Evolutionary conservation across 2,888 invertebrate genomes (phyloP).

Genomic region (Drosophila phalerata): DNA sequence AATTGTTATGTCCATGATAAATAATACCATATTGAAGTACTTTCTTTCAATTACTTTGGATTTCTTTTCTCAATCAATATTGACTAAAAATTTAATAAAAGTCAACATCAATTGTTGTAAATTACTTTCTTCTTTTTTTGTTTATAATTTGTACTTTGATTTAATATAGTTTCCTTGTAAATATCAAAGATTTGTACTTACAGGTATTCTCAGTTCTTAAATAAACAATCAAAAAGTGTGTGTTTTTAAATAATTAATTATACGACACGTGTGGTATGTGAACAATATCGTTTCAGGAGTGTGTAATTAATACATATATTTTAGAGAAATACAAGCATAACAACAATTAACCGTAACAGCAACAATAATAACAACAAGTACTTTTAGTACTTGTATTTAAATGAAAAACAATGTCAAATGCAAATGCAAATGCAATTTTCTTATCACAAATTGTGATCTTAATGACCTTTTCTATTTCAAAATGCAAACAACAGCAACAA

Average conservation of each 20-base stretch:
- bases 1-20: conserved; percentile 69
- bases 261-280: conserved; percentile 65
- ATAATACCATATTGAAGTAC: conserved; percentile 35
- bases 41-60: conserved; percentile 5
- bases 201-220: conserved; percentile 54
- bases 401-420: conserved; percentile 57
- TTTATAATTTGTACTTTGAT: conserved; percentile 18
- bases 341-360: conserved; percentile 43
- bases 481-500: conserved; percentile 47
- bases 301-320: conserved; percentile 43
- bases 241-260: conserved; percentile 36
- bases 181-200: conserved; percentile 64
- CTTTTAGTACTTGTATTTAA: conserved; percentile 5
- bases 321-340: conserved; percentile 20
- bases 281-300: conserved; percentile 53
- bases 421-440: conserved; percentile 65
- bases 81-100: conserved; percentile 8
- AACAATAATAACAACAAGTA: conserved; percentile 34
- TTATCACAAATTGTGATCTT: conserved; percentile 71
- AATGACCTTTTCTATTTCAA: conserved; percentile 74
- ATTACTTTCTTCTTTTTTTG: conserved; percentile 13
- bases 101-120: conserved; percentile 36
- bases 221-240: conserved; percentile 38
- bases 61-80: conserved; percentile 24
- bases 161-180: conserved; percentile 50